A percentile compares a stretch with the other conserved stretches of the same genome.
Conservation (phyloP, 2,797 vertebrate genomes). For the Danio choprae region DNA sequence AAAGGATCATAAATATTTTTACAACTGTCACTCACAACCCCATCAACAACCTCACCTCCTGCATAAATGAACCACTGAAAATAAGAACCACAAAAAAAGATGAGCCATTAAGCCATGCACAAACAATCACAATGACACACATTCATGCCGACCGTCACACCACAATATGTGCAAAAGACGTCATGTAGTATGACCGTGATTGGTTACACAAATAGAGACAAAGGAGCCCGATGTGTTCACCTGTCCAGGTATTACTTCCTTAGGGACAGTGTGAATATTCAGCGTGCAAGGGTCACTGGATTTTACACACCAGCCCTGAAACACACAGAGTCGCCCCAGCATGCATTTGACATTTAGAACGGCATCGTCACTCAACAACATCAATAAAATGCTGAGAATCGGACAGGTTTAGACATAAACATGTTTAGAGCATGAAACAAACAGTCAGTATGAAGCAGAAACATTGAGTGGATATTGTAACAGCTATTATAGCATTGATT, state of each 20-base stretch:
- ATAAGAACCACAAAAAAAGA: not conserved
- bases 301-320: slow-evolving; percentile 87
- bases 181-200: slow-evolving; percentile 2
- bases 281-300: slow-evolving; percentile 80
- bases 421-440: slow-evolving; percentile 5
- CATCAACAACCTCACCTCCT: slow-evolving; percentile 20
- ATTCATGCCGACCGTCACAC: not conserved
- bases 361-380: slow-evolving; percentile 26
- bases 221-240: slow-evolving; percentile 68
- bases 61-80: slow-evolving; percentile 21
- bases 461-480: slow-evolving; percentile 50
- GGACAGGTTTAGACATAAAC: slow-evolving; percentile 10
- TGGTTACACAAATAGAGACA: slow-evolving; percentile 19
- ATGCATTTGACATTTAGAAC: slow-evolving; percentile 40
- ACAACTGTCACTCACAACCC: slow-evolving; percentile 12
- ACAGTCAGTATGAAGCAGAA: slow-evolving; percentile 4
- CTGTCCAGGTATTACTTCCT: slow-evolving; percentile 87
- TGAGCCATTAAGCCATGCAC: slow-evolving; percentile 21
- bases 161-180: not conserved
- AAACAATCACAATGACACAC: not conserved
- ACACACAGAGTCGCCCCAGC: slow-evolving; percentile 70
- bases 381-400: not conserved
- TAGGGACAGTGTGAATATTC: slow-evolving; percentile 81
- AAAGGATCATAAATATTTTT: not conserved
- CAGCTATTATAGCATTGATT: slow-evolving; percentile 52